Conservation (phyloP, 2,797 vertebrate genomes). For the Erpetoichthys calabaricus region DNA sequence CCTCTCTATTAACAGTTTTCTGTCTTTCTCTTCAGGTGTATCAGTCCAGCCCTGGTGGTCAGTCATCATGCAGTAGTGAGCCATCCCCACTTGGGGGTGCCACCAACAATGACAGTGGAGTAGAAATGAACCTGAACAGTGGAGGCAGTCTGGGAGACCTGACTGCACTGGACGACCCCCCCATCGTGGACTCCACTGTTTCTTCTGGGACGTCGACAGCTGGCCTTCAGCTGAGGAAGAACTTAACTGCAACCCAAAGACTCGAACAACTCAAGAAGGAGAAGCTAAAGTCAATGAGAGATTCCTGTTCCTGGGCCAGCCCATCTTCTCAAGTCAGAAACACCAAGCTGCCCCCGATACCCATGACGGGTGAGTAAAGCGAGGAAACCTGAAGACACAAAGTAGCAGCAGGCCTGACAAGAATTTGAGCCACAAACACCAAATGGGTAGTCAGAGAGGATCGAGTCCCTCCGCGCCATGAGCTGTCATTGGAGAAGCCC, state of each 20-base stretch:
- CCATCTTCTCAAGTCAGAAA: constrained; percentile 63
- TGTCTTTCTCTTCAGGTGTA: constrained; percentile 55
- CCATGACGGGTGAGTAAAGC: constrained; percentile 65
- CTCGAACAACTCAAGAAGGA: constrained; percentile 95
- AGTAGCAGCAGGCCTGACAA: neutral
- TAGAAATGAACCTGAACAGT: constrained; percentile 85
- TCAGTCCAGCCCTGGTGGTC: constrained; percentile 94
- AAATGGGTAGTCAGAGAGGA: too few relatives aligned
- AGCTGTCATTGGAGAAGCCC: too few relatives aligned
- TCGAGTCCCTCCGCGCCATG: too few relatives aligned
- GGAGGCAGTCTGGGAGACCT: constrained; percentile 94
- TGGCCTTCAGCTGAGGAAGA: constrained; percentile 81
- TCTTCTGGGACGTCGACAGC: constrained; percentile 54
- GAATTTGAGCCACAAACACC: too few relatives aligned
- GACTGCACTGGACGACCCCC: constrained; percentile 67
- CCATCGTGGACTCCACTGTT: constrained; percentile 74
- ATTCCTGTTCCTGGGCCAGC: constrained; percentile 78
- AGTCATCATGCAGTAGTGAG: constrained; percentile 94
- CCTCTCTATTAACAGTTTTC: too few relatives aligned
- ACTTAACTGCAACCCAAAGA: constrained; percentile 65
- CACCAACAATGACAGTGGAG: constrained; percentile 95
- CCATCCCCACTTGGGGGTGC: constrained; percentile 85
- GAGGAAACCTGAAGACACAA: neutral
- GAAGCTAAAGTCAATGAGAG: constrained; percentile 81
- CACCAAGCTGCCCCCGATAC: constrained; percentile 89